Percentiles rank a stretch among this genome's conserved stretches.
phyloP scores from a whole-genome alignment of 1,140 invertebrate genomes.

The Calliphora vicina region DNA sequence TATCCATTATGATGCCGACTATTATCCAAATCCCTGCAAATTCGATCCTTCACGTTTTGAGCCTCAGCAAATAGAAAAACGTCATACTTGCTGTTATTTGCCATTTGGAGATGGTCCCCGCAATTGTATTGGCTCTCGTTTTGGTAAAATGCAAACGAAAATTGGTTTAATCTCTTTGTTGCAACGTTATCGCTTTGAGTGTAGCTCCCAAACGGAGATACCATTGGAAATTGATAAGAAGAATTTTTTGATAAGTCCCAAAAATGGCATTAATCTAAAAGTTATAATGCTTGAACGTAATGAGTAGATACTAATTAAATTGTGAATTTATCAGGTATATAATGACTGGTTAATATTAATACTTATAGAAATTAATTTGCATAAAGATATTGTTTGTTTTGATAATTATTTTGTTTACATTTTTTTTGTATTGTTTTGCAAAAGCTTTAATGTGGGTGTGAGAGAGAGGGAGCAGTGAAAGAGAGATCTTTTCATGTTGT shows the following conservation, averaged over 20 bases:
- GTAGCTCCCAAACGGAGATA: conserved; percentile 41
- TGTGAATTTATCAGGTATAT: no score
- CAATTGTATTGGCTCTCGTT: conserved; percentile 64
- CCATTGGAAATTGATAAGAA: conserved; percentile 16
- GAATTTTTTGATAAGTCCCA: not conserved
- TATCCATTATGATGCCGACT: conserved; percentile 67
- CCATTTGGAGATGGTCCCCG: conserved; percentile 68
- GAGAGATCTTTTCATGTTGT: no score
- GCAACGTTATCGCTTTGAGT: conserved; percentile 45
- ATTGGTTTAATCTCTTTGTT: conserved; percentile 56
- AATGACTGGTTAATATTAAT: no score
- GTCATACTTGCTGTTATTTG: conserved; percentile 64
- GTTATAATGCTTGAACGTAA: not conserved
- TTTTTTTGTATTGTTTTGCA: no score
- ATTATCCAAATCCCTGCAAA: conserved; percentile 66
- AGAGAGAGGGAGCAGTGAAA: no score
- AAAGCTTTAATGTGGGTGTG: no score
- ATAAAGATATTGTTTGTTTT: no score
- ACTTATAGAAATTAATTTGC: no score
- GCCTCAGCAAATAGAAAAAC: conserved; percentile 59
- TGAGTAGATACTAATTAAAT: no score
- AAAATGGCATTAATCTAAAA: not conserved
- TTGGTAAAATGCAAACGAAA: conserved; percentile 60
- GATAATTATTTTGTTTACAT: no score
- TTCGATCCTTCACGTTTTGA: conserved; percentile 68